Evolutionary conservation across 2,888 invertebrate species (phyloP), one percentile per base, ranked within the genome.

Genomic region (Gortyna flavago): DNA sequence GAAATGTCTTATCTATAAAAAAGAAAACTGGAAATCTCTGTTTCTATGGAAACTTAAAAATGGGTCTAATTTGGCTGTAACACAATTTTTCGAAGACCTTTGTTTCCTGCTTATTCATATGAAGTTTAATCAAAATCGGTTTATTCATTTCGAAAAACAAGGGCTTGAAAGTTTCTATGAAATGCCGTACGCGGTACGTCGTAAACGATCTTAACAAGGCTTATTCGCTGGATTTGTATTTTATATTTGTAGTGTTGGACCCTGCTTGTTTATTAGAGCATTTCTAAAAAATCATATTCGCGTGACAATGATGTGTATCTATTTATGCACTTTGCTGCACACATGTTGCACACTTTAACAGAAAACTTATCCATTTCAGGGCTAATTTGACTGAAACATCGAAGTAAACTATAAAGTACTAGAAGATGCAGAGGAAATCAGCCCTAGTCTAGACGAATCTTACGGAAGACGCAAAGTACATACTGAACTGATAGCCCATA

Each of bases 401-500:
- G 11, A 9, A 62, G 32, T 21, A 61, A 5, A 32, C 9, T 32
- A 9, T 5, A 21, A 9, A 21, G 11, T 11, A 62, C 32, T 18
- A 32, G 21, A 32, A 66, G 0, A 66, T n/a, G n/a, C 41, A 16
- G n/a, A 18, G 16, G 13, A 35, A 5, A 35, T 25, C 6, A 25
- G 13, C n/a, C 25, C 6, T 35, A 38, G n/a, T 38, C 16, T 18
- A 66, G 90, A 72, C 11, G 81, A 80, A 4, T 81, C 85, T 0
- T 95, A 94, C 79, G 94, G 95, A 5, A 88, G 90, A 79, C 90
- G 93, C 0, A 89, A 93, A 75, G 86, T 94, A 0, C 92, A 93
- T 59, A 93, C 92, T 0, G 93, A 92, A 65, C 84, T 95, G n/a
- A 94, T 95, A 48, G 93, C 93, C 1, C 91, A 91, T 59, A 95